Percentiles rank a stretch among this genome's conserved stretches.
phyloP scores from a whole-genome alignment of 1,140 invertebrate species.

The Neoseiulus cucumeris region DNA sequence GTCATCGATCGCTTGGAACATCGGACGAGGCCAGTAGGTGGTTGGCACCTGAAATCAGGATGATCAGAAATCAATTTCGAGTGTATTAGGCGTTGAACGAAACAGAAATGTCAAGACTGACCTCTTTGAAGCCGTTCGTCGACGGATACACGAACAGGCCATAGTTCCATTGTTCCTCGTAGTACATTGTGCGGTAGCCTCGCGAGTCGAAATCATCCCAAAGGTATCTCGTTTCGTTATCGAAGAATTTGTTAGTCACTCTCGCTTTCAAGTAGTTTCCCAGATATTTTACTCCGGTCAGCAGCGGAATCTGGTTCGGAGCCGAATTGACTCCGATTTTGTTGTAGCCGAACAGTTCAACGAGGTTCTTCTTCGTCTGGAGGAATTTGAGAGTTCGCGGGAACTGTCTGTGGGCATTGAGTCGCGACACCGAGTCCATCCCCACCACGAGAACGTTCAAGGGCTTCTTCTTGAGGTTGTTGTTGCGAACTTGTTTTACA shows the following conservation, averaged over 20 bases:
- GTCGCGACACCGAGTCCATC: constrained; percentile 36
- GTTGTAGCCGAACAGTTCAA: constrained; percentile 25
- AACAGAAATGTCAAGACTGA: not conserved
- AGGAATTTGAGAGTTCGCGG: constrained; percentile 31
- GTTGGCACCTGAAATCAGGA: constrained; percentile 1
- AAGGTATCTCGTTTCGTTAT: not conserved
- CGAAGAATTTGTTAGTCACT: not conserved
- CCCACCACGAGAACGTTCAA: constrained; percentile 31
- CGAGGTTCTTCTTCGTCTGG: not conserved
- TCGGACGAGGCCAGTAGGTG: not conserved
- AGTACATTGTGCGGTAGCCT: not conserved
- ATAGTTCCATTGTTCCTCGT: not conserved
- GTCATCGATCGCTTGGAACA: not conserved
- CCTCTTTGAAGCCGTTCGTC: not conserved
- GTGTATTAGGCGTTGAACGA: too few relatives aligned
- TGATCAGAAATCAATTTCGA: too few relatives aligned
- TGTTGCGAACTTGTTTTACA: not conserved
- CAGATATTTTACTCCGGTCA: constrained; percentile 21
- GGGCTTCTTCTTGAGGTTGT: not conserved
- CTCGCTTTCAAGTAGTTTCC: not conserved
- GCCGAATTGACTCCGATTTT: constrained; percentile 32
- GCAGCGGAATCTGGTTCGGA: constrained; percentile 29
- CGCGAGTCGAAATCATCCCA: not conserved
- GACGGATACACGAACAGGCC: not conserved
- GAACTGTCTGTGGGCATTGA: constrained; percentile 37